Evolutionary conservation across 2,797 vertebrate genomes (phyloP).

Genomic region (Chiloscyllium punctatum): DNA sequence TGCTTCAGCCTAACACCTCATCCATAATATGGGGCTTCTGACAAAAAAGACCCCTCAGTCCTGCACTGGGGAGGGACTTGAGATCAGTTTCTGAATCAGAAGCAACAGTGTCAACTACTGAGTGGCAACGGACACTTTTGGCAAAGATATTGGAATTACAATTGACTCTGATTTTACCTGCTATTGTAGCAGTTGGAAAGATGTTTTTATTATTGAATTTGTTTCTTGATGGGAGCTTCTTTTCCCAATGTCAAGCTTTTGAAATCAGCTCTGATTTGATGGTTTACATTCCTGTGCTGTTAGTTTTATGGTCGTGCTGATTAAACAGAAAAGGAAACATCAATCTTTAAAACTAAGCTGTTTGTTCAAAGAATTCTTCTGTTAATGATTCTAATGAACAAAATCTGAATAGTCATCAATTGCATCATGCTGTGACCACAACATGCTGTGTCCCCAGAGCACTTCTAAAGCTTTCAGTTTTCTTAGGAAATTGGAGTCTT

Average conservation of each 20-base stretch:
- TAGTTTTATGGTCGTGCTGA: not conserved
- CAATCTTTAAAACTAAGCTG: too few species aligned
- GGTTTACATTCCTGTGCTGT: not conserved
- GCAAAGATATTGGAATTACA: not conserved
- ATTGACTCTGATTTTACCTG: not conserved
- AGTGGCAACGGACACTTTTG: not conserved
- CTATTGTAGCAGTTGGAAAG: not conserved
- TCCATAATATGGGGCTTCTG: not conserved
- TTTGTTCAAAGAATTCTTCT: not conserved
- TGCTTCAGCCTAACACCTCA: not conserved
- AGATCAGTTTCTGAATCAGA: not conserved
- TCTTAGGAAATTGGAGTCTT: not conserved
- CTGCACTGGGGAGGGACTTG: not conserved
- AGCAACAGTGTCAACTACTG: too few species aligned
- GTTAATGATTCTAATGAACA: not conserved
- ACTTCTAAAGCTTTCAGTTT: not conserved
- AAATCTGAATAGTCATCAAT: not conserved
- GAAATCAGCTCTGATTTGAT: not conserved
- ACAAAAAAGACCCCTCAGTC: not conserved
- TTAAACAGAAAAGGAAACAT: too few species aligned
- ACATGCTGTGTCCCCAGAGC: not conserved
- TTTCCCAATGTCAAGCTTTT: not conserved
- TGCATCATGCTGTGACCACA: not conserved
- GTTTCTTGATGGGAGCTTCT: not conserved
- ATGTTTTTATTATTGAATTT: not conserved